Base-by-base conservation (phyloP, 2,888 invertebrate genomes). In the Cosmia trapezina region DNA sequence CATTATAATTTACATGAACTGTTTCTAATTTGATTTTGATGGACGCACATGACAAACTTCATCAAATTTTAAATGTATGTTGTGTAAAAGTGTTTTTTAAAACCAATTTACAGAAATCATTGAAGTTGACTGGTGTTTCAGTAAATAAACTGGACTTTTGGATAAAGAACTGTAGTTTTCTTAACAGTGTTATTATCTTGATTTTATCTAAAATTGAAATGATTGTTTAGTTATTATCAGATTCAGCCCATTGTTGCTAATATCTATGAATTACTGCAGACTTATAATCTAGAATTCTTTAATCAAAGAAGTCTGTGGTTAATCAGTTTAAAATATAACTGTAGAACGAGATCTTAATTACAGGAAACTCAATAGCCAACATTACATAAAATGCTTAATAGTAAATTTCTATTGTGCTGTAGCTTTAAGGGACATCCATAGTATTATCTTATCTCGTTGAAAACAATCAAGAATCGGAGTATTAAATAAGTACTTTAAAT, bases 381-480 rank as follows among this genome's bases (percentile, higher is more conserved):
- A 56, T 56, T 76, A 45, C 41, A 47, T 61, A 80, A 28, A 71
- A 60, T 56, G 60, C 45, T 62, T 47, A n/a, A n/a, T 22, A 62
- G 62, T 43, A 5, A 17, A 37, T 45, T 19, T 57, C 19, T 51
- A 47, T 59, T 62, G n/a, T 60, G n/a, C 7, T 54, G n/a, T 49
- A 60, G 37, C 37, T 37, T 2, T 37, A 37, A 80, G 49, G 33
- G 17, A 22, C 8, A 54, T n/a, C 4, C 37, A 45, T 17, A 12
- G 14, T 33, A 22, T 7, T 43, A 51, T 62, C 57, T 7, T 43
- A 51, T 62, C 57, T 75, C 12, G 12, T 59, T 19, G 12, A 81
- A 67, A 49, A 60, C 19, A 60, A 68, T 65, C 64, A 41, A 60
- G 47, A 57, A 66, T 76, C 54, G 19, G 5, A 33, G 22, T 53